Conservation (phyloP, 2,888 invertebrate species). For the Drosophila demipolita region DNA sequence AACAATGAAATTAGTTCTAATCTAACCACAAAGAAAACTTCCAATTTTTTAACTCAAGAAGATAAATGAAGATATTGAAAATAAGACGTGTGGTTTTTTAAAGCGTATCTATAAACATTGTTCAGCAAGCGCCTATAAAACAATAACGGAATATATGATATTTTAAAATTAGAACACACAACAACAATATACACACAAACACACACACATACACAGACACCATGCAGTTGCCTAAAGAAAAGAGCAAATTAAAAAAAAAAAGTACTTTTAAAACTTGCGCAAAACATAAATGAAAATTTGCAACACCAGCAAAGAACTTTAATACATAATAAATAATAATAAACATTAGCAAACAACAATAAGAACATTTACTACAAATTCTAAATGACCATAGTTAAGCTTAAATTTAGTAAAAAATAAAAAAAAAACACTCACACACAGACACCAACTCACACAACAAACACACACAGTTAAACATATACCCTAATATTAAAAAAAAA, state of each 20-base stretch:
- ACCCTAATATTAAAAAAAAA: constrained; percentile 42
- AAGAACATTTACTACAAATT: constrained; percentile 73
- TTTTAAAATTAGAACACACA: constrained; percentile 47
- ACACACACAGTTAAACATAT: constrained; percentile 47
- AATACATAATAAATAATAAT: constrained; percentile 66
- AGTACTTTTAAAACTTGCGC: constrained; percentile 66
- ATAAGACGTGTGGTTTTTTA: constrained; percentile 59
- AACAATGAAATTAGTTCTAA: constrained; percentile 64
- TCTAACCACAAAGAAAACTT: constrained; percentile 67
- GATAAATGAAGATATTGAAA: constrained; percentile 35
- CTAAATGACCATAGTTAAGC: constrained; percentile 79
- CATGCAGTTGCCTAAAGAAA: constrained; percentile 74
- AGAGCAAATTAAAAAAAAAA: constrained; percentile 25
- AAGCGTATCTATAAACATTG: constrained; percentile 74
- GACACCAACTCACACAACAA: constrained; percentile 38
- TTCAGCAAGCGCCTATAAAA: constrained; percentile 70
- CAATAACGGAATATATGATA: constrained; percentile 46
- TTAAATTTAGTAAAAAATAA: constrained; percentile 65
- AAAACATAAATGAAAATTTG: constrained; percentile 54
- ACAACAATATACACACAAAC: constrained; percentile 41
- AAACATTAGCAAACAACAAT: constrained; percentile 60
- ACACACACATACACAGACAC: constrained; percentile 52
- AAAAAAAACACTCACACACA: constrained; percentile 29
- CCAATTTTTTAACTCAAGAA: constrained; percentile 71
- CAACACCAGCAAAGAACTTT: constrained; percentile 75